These are phyloP conservation scores for Chymomyza amoena DNA, from an alignment of 2,888 invertebrate genomes.

Conservation along the genomic window DNA sequence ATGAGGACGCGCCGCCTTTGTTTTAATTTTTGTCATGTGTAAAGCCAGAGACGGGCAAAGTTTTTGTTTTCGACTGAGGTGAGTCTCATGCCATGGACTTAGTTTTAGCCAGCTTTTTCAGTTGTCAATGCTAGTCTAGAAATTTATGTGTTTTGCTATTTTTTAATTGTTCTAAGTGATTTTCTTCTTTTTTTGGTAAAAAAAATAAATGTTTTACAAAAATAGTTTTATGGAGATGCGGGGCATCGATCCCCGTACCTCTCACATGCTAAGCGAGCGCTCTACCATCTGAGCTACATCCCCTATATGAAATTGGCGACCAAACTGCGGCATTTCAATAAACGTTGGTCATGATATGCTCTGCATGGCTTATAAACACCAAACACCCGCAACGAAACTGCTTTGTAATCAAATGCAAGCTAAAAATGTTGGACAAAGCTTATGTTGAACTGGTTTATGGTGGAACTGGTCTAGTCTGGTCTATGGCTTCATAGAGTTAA, in stretches of 20 bases:
- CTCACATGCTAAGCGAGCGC: constrained; percentile 79
- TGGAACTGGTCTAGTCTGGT: constrained; percentile 60
- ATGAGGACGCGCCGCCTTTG: constrained; percentile 71
- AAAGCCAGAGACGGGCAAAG: constrained; percentile 3
- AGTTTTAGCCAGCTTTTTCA: constrained; percentile 50
- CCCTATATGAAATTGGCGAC: constrained; percentile 45
- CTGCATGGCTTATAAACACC: background rate
- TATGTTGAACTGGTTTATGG: constrained; percentile 19
- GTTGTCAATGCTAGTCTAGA: constrained; percentile 23
- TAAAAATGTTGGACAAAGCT: constrained; percentile 29
- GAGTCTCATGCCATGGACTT: constrained; percentile 27
- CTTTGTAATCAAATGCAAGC: constrained; percentile 22
- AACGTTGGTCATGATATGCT: background rate
- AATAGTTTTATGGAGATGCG: constrained; percentile 74
- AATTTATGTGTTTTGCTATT: constrained; percentile 75
- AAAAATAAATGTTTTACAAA: constrained; percentile 2
- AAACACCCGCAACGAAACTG: constrained; percentile 44
- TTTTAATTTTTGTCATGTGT: constrained; percentile 63
- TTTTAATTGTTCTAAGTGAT: constrained; percentile 77
- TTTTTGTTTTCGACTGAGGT: constrained; percentile 28
- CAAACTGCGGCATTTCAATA: constrained; percentile 24
- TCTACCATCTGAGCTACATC: constrained; percentile 79
- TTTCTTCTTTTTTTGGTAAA: constrained; percentile 24
- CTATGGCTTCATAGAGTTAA: background rate
- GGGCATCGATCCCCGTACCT: constrained; percentile 79